Evolutionary conservation across 2,888 invertebrate genomes (phyloP).

Genomic region (Synergus japonicus): DNA sequence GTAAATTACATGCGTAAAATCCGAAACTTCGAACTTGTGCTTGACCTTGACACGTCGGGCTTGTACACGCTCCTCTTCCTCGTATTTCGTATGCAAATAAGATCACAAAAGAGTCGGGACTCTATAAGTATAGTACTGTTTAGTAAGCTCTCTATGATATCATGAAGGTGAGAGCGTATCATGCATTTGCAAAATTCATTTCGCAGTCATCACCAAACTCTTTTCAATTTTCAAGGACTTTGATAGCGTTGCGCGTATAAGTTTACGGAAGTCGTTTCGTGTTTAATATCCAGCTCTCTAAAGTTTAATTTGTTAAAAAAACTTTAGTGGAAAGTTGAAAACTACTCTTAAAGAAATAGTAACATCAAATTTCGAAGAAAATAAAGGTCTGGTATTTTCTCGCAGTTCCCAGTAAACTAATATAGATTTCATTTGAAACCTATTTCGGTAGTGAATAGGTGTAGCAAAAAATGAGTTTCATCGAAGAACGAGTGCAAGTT

Average conservation of each 20-base stretch:
- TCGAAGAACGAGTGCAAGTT: background rate
- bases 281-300: background rate
- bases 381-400: no score
- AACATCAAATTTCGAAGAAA: no score
- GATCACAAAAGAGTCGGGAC: background rate
- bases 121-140: conserved; percentile 20
- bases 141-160: conserved; percentile 40
- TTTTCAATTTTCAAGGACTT: conserved; percentile 1
- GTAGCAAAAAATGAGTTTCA: background rate
- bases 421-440: no score
- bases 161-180: conserved; percentile 33
- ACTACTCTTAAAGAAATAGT: no score
- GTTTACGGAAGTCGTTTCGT: conserved; percentile 24
- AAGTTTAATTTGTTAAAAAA: no score
- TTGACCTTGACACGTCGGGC: conserved; percentile 15
- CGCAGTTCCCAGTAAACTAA: no score
- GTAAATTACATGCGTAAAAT: background rate
- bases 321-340: no score
- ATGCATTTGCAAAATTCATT: conserved; percentile 36
- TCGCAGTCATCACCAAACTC: conserved; percentile 34
- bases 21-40: background rate
- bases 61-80: background rate
- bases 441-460: background rate
- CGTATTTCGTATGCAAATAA: conserved; percentile 23
- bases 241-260: background rate